Evolutionary conservation across 2,797 vertebrate species (phyloP).

Genomic region (Melanogrammus aeglefinus): DNA sequence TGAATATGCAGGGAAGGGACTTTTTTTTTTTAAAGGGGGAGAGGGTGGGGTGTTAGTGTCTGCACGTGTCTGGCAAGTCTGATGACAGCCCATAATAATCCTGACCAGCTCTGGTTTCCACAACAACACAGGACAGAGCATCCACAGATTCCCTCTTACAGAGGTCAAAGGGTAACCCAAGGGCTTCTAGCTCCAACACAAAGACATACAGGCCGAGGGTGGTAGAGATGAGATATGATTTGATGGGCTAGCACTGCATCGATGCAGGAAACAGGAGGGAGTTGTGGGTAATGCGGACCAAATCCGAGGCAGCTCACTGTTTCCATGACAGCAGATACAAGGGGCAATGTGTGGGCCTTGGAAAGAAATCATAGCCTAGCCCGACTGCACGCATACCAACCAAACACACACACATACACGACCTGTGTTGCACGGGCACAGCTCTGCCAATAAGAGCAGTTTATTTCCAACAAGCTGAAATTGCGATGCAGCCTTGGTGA

Average conservation of each 20-base stretch:
- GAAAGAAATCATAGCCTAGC: neutral
- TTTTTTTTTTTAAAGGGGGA: neutral
- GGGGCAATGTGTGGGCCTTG: neutral
- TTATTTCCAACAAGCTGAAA: neutral
- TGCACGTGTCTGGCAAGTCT: constrained; percentile 13
- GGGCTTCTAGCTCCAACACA: neutral
- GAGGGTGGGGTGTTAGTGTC: neutral
- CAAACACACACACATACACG: neutral
- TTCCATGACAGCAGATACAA: neutral
- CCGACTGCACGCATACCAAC: neutral
- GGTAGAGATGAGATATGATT: neutral
- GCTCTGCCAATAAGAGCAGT: neutral
- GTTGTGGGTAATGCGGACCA: constrained; percentile 4
- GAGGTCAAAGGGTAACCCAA: neutral
- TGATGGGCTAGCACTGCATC: neutral
- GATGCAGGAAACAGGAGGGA: neutral
- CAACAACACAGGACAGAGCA: neutral
- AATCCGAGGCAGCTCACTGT: neutral
- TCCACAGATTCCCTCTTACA: neutral
- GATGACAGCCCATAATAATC: neutral
- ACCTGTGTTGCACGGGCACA: neutral
- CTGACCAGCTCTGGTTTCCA: constrained; percentile 1
- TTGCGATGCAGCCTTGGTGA: neutral
- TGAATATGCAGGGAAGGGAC: constrained; percentile 64
- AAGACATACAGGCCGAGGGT: neutral